Evolutionary conservation across 2,888 invertebrate species (phyloP).

Genomic region (Pyrrhia umbra): DNA sequence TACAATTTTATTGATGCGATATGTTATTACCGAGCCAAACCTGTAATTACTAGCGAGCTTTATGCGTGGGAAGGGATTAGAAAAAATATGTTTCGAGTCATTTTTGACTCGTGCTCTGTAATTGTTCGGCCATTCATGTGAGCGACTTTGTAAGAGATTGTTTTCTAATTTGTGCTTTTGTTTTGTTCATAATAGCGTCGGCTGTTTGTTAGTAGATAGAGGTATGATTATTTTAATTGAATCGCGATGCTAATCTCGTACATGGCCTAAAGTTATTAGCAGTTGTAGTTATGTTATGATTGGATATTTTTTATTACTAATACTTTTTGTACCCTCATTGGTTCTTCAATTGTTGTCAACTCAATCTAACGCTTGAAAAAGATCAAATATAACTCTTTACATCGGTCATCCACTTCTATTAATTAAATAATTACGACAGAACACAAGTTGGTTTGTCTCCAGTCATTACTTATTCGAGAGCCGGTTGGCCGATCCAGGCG

Average conservation of each 20-base stretch:
- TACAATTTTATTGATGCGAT: conserved; percentile 90
- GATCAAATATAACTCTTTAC: conserved; percentile 8
- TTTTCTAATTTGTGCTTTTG: conserved; percentile 76
- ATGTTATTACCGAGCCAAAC: conserved; percentile 88
- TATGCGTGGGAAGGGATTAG: conserved; percentile 89
- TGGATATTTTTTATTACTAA: conserved; percentile 8
- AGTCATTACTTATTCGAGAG: conserved; percentile 64
- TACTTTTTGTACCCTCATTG: conserved; percentile 3
- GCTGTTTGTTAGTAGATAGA: conserved; percentile 56
- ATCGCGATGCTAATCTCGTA: conserved; percentile 50
- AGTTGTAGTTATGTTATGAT: conserved; percentile 10
- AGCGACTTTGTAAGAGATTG: conserved; percentile 75
- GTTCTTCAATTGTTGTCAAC: background rate
- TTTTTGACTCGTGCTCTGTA: conserved; percentile 87
- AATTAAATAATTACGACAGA: conserved; percentile 61
- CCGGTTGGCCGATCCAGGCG: conserved; percentile 59
- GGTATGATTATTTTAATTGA: conserved; percentile 61
- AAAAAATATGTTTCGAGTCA: conserved; percentile 82
- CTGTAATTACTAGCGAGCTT: conserved; percentile 87
- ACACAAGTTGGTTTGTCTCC: conserved; percentile 51
- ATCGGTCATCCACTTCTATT: conserved; percentile 32
- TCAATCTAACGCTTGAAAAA: background rate
- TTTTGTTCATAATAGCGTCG: conserved; percentile 65
- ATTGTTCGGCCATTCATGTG: conserved; percentile 82
- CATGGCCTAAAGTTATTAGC: conserved; percentile 36